Conservation (phyloP, 2,888 invertebrate species). For the Apantesis nais region DNA sequence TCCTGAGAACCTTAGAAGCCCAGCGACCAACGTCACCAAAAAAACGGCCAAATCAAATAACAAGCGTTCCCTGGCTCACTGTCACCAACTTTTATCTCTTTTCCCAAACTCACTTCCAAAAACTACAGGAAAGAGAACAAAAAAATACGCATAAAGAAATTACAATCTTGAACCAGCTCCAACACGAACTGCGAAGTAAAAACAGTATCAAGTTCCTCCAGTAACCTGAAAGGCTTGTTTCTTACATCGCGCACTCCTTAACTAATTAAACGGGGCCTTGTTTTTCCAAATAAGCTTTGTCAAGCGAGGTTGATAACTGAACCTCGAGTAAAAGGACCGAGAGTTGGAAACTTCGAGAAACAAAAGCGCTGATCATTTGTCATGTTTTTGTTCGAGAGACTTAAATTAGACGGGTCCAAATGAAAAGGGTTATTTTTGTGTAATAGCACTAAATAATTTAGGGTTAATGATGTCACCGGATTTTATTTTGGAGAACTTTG, state of each 20-base stretch:
- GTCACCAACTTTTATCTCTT: not conserved
- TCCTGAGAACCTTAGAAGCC: too few relatives aligned
- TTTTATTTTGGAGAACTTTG: slow-evolving; percentile 44
- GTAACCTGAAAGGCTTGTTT: slow-evolving; percentile 38
- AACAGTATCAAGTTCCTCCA: slow-evolving; percentile 26
- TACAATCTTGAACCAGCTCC: slow-evolving; percentile 25
- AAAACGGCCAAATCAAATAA: not conserved
- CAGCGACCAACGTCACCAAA: too few relatives aligned
- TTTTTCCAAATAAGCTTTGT: slow-evolving; percentile 48
- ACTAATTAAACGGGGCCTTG: slow-evolving; percentile 48
- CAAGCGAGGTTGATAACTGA: slow-evolving; percentile 45
- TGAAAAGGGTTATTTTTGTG: slow-evolving; percentile 50
- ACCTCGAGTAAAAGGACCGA: slow-evolving; percentile 38
- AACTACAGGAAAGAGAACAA: not conserved
- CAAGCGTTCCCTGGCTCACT: not conserved
- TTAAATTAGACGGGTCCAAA: slow-evolving; percentile 50
- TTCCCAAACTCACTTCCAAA: not conserved
- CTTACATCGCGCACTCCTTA: slow-evolving; percentile 42
- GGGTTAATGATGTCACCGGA: slow-evolving; percentile 48
- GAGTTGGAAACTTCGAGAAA: slow-evolving; percentile 46
- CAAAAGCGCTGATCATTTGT: slow-evolving; percentile 48
- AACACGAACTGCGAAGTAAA: slow-evolving; percentile 18
- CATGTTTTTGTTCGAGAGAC: slow-evolving; percentile 50
- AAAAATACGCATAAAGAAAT: not conserved
- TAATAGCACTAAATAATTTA: slow-evolving; percentile 50